Conservation (phyloP, 1,140 invertebrate species). For the Matsumurasca onukii region DNA sequence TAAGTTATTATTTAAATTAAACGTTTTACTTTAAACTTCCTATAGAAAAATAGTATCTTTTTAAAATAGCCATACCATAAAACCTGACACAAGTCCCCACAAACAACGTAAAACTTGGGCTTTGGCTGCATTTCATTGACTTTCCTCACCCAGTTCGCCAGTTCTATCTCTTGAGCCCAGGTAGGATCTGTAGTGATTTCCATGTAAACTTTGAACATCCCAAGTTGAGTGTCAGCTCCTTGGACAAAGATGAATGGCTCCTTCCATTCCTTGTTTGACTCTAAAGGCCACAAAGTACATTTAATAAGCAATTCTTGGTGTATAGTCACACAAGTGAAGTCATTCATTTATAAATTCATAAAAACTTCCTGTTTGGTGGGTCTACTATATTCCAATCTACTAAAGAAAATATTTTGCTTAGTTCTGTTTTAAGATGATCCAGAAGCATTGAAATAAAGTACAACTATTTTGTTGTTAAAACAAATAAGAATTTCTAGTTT, state of each 20-base stretch:
- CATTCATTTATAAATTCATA: not conserved
- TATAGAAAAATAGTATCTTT: no score
- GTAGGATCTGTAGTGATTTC: constrained; percentile 44
- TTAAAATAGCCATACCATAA: constrained; percentile 51
- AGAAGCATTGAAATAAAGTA: not conserved
- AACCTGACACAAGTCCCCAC: constrained; percentile 58
- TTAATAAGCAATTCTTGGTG: not conserved
- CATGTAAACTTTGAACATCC: constrained; percentile 51
- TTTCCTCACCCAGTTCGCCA: constrained; percentile 47
- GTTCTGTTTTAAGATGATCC: not conserved
- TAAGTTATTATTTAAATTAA: no score
- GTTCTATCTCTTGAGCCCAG: constrained; percentile 55
- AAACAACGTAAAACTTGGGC: constrained; percentile 58
- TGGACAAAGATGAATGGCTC: constrained; percentile 53
- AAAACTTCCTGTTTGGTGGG: not conserved
- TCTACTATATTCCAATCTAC: not conserved
- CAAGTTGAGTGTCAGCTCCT: constrained; percentile 56
- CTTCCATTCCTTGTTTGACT: constrained; percentile 42
- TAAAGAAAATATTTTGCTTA: not conserved
- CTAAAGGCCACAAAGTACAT: not conserved
- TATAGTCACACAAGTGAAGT: not conserved
- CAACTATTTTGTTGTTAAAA: no score
- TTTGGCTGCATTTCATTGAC: constrained; percentile 53
- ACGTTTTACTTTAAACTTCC: no score
- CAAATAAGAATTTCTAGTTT: no score